Percentiles rank a stretch among this genome's conserved stretches.
Evolutionary conservation across 2,888 invertebrate genomes (phyloP).

Genomic region (Cerceris rybyensis): DNA sequence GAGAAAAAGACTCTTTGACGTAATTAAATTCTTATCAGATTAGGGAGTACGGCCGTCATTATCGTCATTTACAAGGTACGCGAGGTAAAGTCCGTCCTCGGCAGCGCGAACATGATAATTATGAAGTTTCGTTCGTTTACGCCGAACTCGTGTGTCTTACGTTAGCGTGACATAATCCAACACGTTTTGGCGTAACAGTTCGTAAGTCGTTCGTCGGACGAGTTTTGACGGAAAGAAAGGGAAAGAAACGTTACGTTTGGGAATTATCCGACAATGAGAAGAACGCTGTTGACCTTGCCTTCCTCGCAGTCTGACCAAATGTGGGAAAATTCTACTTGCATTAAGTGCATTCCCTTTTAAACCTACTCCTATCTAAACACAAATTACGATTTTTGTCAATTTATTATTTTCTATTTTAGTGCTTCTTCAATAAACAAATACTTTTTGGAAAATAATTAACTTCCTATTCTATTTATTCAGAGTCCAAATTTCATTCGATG

Average conservation of each 20-base stretch:
- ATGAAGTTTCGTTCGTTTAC: slow-evolving; percentile 65
- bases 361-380: too few relatives aligned
- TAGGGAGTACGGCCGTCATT: slow-evolving; percentile 52
- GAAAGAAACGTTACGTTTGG: slow-evolving; percentile 4
- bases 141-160: slow-evolving; percentile 34
- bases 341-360: too few relatives aligned
- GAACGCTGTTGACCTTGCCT: too few relatives aligned
- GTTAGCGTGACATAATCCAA: slow-evolving; percentile 68
- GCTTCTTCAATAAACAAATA: too few relatives aligned
- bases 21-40: slow-evolving; percentile 70
- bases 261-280: background rate
- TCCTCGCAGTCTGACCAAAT: too few relatives aligned
- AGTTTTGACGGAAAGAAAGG: background rate
- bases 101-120: slow-evolving; percentile 63
- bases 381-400: too few relatives aligned
- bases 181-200: slow-evolving; percentile 44
- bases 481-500: too few relatives aligned
- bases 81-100: slow-evolving; percentile 39
- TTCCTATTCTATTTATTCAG: too few relatives aligned
- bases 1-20: slow-evolving; percentile 25
- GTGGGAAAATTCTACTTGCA: too few relatives aligned
- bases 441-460: too few relatives aligned
- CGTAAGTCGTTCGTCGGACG: background rate
- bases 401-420: too few relatives aligned
- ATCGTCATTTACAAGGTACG: slow-evolving; percentile 40